A percentile compares a stretch with the other conserved stretches of the same genome.
phyloP scores from a whole-genome alignment of 2,888 invertebrate genomes.

The Patella depressa region DNA sequence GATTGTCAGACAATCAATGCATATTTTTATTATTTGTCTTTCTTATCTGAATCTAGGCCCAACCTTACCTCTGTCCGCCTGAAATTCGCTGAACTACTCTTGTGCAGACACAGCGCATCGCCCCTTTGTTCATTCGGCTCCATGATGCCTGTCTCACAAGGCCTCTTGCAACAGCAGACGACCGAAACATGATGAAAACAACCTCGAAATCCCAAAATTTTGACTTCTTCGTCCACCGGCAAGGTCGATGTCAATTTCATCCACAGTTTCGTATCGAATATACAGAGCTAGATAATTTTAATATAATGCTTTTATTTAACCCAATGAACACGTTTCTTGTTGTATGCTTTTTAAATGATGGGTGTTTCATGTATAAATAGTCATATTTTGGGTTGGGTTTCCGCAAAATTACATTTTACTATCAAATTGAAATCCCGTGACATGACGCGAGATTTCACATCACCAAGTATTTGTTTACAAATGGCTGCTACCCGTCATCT shows the following conservation, averaged over 20 bases:
- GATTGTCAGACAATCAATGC: neutral
- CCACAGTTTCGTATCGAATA: slow-evolving; percentile 25
- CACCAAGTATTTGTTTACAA: slow-evolving; percentile 46
- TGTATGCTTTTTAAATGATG: no score
- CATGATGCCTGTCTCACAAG: slow-evolving; percentile 38
- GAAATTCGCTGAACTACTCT: slow-evolving; percentile 22
- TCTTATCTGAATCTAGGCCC: no score
- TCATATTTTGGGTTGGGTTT: no score
- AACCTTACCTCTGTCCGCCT: no score
- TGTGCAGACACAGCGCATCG: slow-evolving; percentile 36
- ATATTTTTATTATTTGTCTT: neutral
- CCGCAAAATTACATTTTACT: no score
- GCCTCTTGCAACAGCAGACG: slow-evolving; percentile 36
- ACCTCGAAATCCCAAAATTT: neutral
- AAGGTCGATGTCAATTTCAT: slow-evolving; percentile 39
- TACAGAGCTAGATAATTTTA: neutral
- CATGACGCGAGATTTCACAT: slow-evolving; percentile 8
- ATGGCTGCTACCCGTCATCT: slow-evolving; percentile 43
- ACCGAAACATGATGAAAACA: slow-evolving; percentile 43
- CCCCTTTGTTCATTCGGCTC: slow-evolving; percentile 32
- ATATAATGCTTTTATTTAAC: no score
- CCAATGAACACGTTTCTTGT: no score
- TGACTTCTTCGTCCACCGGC: slow-evolving; percentile 39
- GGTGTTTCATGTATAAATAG: no score
- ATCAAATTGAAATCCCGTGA: no score